These are phyloP conservation scores for Choreutis nemorana DNA, from an alignment of 2,888 invertebrate species.

Conservation along the genomic window DNA sequence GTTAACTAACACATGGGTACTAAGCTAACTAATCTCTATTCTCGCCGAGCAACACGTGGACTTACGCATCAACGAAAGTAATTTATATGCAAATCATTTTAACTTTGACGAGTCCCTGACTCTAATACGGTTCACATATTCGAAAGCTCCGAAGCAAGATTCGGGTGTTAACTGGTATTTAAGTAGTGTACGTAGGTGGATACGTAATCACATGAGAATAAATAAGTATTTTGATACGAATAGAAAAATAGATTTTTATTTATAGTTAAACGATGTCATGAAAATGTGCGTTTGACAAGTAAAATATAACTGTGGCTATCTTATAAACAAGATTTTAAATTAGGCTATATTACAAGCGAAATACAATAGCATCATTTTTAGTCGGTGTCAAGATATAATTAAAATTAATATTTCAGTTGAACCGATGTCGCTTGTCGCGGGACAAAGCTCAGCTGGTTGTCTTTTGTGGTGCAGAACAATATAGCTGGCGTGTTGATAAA, in stretches of 20 bases:
- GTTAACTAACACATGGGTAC: constrained; percentile 49
- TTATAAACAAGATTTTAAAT: too few relatives aligned
- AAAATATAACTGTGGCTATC: too few relatives aligned
- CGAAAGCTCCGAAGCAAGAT: too few relatives aligned
- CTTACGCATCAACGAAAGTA: constrained; percentile 58
- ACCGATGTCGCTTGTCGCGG: constrained; percentile 44
- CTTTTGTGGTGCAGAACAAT: constrained; percentile 49
- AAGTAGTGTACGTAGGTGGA: too few relatives aligned
- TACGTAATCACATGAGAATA: too few relatives aligned
- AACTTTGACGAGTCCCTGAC: constrained; percentile 56
- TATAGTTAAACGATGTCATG: too few relatives aligned
- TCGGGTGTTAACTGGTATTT: too few relatives aligned
- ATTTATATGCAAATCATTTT: constrained; percentile 64
- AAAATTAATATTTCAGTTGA: constrained; percentile 45
- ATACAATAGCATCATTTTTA: too few relatives aligned
- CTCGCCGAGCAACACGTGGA: constrained; percentile 60
- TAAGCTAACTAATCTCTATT: constrained; percentile 60
- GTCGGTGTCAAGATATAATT: constrained; percentile 22
- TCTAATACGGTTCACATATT: constrained; percentile 41
- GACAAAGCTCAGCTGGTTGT: constrained; percentile 42
- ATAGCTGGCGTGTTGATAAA: constrained; percentile 61
- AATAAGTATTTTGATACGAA: too few relatives aligned
- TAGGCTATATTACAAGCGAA: too few relatives aligned
- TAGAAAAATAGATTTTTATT: too few relatives aligned
- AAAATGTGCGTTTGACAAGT: too few relatives aligned